Base-by-base conservation (phyloP, 2,113 vertebrate genomes). In the Enhydra lutris region DNA sequence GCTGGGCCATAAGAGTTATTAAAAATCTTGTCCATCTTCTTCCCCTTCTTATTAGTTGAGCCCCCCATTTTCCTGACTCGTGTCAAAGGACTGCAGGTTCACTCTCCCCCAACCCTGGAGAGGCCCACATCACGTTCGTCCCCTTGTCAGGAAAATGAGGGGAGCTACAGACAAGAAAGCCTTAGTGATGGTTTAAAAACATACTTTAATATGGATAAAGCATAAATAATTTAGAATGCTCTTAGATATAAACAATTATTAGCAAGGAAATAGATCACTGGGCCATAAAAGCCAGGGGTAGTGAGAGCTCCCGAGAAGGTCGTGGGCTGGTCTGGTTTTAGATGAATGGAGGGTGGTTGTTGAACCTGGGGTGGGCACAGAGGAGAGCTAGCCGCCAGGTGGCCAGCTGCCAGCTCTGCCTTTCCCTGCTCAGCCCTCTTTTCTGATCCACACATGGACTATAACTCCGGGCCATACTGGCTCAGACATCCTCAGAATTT, bases 151-250 rank as follows among this genome's bases (percentile, higher is more conserved):
- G 71, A 80, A 97, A 71, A 69, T 20, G 45, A 45, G n/a, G 74
- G 63, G 42, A 45, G 59, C 52, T 76, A 26, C 79, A 79, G 65
- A 59, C 7, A 11, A 84, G 26, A 65, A 80, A 91, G 6, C 67
- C 90, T 87, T 87, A 20, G 26, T 18, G 39, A 76, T 1, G 57
- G 59, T 87, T 87, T 79, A 76, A 97, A 97, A 97, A 83, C 65
- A 71, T 36, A 57, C 45, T 76, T 94, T 73, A 95, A 87, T 87
- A 24, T 76, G 78, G 47, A 15, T 65, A 39, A 50, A 88, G 9
- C 80, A 31, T 84, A 85, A 94, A 71, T 92, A 95, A 76, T 95
- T 81, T 94, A 92, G 45, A 23, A 88, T 90, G 50, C 74, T 86
- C 20, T 95, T 76, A 95, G 86, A 73, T 89, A 52, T 76, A 83